Evolutionary conservation across 2,888 invertebrate genomes (phyloP).

Genomic region (Acleris holmiana): DNA sequence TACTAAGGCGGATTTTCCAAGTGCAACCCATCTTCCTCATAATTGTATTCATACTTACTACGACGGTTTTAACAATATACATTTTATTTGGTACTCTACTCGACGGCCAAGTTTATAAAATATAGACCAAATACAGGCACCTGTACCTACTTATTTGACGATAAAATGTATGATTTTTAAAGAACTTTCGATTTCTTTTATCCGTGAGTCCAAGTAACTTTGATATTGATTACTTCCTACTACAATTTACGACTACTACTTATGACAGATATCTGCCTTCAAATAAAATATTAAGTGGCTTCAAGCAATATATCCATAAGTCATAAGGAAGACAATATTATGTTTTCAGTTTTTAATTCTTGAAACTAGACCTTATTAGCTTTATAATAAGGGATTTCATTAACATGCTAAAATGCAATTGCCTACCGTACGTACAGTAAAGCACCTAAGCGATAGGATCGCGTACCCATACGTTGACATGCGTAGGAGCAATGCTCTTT

Average conservation of each 20-base stretch:
- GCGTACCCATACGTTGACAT: constrained; percentile 68
- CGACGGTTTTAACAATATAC: too few species aligned
- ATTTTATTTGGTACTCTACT: too few species aligned
- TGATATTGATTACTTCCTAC: not conserved
- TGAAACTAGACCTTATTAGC: not conserved
- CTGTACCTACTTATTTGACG: too few species aligned
- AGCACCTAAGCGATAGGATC: constrained; percentile 61
- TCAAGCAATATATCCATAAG: constrained; percentile 7
- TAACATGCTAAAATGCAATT: not conserved
- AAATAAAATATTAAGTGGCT: constrained; percentile 5
- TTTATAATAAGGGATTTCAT: constrained; percentile 2
- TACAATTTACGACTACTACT: not conserved
- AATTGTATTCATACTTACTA: too few species aligned
- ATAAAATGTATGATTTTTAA: too few species aligned
- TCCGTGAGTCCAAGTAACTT: not conserved
- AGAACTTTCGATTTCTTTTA: not conserved
- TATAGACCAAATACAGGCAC: too few species aligned
- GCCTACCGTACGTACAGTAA: constrained; percentile 50
- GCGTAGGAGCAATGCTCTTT: constrained; percentile 63
- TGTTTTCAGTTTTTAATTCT: not conserved
- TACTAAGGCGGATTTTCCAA: too few species aligned
- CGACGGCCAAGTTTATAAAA: too few species aligned
- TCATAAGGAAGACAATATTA: constrained; percentile 4
- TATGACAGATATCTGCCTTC: constrained; percentile 6
- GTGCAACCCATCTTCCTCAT: too few species aligned